A percentile compares a stretch with the other conserved stretches of the same genome.
These are phyloP conservation scores for Scaptomyza hsui DNA, from an alignment of 1,140 invertebrate species.

Conservation along the genomic window DNA sequence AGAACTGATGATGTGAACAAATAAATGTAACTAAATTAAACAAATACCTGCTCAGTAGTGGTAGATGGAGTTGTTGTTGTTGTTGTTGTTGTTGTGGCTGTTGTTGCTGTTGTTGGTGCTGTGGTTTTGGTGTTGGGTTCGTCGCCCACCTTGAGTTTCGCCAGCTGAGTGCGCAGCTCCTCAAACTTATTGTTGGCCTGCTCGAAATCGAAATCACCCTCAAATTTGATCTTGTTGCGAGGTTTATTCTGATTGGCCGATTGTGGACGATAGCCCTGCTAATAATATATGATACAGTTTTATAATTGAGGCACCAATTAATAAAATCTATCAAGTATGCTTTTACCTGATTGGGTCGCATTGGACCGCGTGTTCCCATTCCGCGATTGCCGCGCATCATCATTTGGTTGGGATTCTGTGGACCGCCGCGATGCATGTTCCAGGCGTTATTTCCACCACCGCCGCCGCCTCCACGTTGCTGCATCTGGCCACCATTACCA, in stretches of 20 bases:
- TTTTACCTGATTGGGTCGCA: constrained; percentile 77
- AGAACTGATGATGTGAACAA: background rate
- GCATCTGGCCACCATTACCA: constrained; percentile 52
- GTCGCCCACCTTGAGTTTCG: constrained; percentile 91
- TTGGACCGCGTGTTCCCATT: constrained; percentile 66
- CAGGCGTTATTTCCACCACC: constrained; percentile 62
- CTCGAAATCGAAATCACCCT: constrained; percentile 91
- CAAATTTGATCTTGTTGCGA: constrained; percentile 73
- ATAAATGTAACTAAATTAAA: constrained; percentile 10
- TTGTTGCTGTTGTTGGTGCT: constrained; percentile 41
- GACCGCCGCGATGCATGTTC: constrained; percentile 77
- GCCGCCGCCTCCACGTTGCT: constrained; percentile 47
- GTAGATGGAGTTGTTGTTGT: constrained; percentile 32
- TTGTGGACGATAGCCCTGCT: constrained; percentile 73
- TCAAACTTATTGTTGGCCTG: constrained; percentile 98
- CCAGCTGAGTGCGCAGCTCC: constrained; percentile 93
- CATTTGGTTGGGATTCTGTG: constrained; percentile 72
- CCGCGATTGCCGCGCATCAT: constrained; percentile 75
- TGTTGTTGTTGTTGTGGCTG: constrained; percentile 49
- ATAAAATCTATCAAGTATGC: too few relatives aligned
- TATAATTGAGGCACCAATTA: background rate
- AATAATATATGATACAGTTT: background rate
- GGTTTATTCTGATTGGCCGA: constrained; percentile 73
- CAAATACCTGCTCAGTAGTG: constrained; percentile 83
- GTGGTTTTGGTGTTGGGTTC: constrained; percentile 85